These are phyloP conservation scores for Dynastes tityus DNA, from an alignment of 2,888 invertebrate genomes.

Conservation along the genomic window DNA sequence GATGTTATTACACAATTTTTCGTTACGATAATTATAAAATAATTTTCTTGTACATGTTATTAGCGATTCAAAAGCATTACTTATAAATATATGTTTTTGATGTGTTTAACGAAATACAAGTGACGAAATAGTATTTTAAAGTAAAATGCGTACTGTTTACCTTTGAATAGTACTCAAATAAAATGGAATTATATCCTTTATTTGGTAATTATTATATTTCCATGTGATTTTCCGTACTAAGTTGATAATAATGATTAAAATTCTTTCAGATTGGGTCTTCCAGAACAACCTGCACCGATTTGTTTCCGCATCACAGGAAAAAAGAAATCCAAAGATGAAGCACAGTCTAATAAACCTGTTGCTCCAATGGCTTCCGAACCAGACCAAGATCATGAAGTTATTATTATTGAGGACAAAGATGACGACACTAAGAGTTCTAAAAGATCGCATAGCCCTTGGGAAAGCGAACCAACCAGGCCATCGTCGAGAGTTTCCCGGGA, in stretches of 20 bases:
- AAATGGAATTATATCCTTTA: too few relatives aligned
- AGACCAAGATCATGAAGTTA: slow-evolving; percentile 67
- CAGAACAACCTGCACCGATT: slow-evolving; percentile 67
- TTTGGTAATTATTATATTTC: too few relatives aligned
- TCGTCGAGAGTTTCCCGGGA: slow-evolving; percentile 50
- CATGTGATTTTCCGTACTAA: too few relatives aligned
- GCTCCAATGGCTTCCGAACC: slow-evolving; percentile 65
- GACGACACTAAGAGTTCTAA: slow-evolving; percentile 56
- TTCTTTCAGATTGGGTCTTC: slow-evolving; percentile 61
- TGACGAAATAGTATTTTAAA: too few relatives aligned
- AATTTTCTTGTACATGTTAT: too few relatives aligned
- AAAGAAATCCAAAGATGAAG: slow-evolving; percentile 55
- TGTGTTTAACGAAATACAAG: too few relatives aligned
- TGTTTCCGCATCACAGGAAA: slow-evolving; percentile 66
- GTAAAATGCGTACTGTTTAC: too few relatives aligned
- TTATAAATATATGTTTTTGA: too few relatives aligned
- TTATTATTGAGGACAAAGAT: slow-evolving; percentile 67
- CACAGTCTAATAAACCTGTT: slow-evolving; percentile 54
- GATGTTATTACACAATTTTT: too few relatives aligned
- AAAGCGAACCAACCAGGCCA: slow-evolving; percentile 59
- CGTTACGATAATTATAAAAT: too few relatives aligned
- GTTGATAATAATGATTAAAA: neutral
- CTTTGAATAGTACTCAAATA: too few relatives aligned
- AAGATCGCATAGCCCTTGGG: slow-evolving; percentile 69
- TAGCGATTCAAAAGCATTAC: too few relatives aligned